Evolutionary conservation across 2,888 invertebrate species (phyloP), one percentile per base, ranked within the genome.

Genomic region (Doris montereyensis): DNA sequence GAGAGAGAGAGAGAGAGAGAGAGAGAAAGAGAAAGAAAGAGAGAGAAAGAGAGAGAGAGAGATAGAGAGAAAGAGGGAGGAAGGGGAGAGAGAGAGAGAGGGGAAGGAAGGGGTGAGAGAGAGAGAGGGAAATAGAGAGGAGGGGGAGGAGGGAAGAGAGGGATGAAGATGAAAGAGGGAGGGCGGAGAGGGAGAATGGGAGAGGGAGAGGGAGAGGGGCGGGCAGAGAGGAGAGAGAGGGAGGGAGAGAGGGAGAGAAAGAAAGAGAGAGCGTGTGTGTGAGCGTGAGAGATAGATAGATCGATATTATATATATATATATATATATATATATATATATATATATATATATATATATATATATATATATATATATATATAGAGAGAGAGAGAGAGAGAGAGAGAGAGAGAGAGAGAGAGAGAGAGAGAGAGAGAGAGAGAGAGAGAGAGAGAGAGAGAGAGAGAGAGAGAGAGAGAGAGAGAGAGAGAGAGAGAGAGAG

Each of bases 341-440:
- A n/a, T n/a, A n/a, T n/a, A n/a, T n/a, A n/a, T n/a, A n/a, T n/a
- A n/a, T n/a, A n/a, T n/a, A n/a, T n/a, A n/a, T n/a, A n/a, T n/a
- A n/a, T n/a, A n/a, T n/a, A 41, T 41, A 41, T 5, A 41, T 41
- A 41, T 41, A 41, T 5, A 41, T 41, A 17, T 17, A 72, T 30
- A 52, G 52, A 72, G 26, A 72, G 72, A 72, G 26, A 35, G 52
- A 72, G 52, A 72, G 52, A 72, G 52, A 72, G 21, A 57, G 57
- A 73, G 26, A 57, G 30, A 57, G 26, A 26, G n/a, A 73, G 73
- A 73, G 73, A 74, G 58, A 74, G 24, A 65, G 28, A 65, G 24
- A 65, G 52, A 41, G 5, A 41, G 17, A 41, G 32, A 70, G 35
- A 70, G 32, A 67, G 67, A 26, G n/a, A n/a, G 3, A n/a, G 3